Base-by-base conservation (phyloP, 2,888 invertebrate species). In the Tortrix viridana region DNA sequence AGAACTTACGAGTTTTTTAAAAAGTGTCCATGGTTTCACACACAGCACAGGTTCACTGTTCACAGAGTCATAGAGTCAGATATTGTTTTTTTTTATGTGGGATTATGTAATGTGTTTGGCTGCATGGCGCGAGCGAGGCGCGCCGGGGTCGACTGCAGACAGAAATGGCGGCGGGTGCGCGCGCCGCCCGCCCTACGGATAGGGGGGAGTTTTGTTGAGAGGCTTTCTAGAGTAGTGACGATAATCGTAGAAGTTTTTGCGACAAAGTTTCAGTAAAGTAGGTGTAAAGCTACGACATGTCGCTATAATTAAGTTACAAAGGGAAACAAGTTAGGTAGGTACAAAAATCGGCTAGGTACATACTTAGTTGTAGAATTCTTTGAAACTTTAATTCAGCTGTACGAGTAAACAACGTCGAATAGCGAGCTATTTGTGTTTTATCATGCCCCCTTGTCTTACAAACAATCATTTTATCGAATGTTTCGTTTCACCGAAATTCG, bases 111-210 rank as follows among this genome's bases (percentile, higher is more conserved):
- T 19, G 18, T 53, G 44, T 53, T 46, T 46, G 71, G 79, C 76
- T 77, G 86, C 89, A 87, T 88, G 88, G 81, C 83, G 86, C 89
- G 87, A 78, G 77, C 65, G 68, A 67, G 77, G 70, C 89, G 89
- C 87, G 87, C 85, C 81, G 79, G 68, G 74, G 67, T 77, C 82
- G 83, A 89, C 88, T 90, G 90, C 89, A 85, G 89, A 84, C 77
- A 81, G 85, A 80, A 89, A 90, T 89, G 89, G 89, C 89, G 82
- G 86, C 68, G 69, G 76, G 0, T 88, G 90, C 89, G 90, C 89
- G 89, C 90, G 90, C 90, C 83, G 79, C 77, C 85, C 89, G 89
- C 89, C 89, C 89, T 81, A 76, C 72, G 77, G 69, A 77, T 80
- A 84, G 74, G 68, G 71, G 57, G 69, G 61, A 60, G 72, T 80